Conservation (phyloP, 2,113 vertebrate species). For the Saguinus imperator region DNA sequence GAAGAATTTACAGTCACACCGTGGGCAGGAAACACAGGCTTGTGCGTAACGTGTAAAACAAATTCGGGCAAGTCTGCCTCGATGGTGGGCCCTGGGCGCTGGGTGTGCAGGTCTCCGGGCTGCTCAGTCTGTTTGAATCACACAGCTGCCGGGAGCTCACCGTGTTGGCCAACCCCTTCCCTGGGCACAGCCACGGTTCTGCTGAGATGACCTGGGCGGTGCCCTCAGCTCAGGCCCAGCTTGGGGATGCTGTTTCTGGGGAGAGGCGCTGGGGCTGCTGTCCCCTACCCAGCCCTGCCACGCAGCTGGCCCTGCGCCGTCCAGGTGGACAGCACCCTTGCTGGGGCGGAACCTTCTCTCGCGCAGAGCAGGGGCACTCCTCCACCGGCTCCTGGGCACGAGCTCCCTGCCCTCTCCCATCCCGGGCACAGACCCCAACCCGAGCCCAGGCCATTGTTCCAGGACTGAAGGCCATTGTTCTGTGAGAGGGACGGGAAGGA, state of each 20-base stretch:
- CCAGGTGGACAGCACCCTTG: fast-evolving
- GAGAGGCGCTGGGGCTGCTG: background rate
- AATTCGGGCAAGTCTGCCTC: fast-evolving
- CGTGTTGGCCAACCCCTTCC: background rate
- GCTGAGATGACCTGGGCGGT: background rate
- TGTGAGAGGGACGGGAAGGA: too few species aligned
- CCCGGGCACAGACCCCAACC: background rate
- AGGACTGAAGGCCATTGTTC: background rate
- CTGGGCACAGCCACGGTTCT: background rate
- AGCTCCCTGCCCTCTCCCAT: too few species aligned
- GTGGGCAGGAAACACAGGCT: background rate
- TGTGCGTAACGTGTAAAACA: fast-evolving
- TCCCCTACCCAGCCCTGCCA: background rate
- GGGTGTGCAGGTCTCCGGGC: background rate
- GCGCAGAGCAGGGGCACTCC: background rate
- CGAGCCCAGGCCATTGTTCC: background rate
- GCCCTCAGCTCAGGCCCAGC: background rate
- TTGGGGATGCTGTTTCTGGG: background rate
- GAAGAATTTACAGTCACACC: background rate
- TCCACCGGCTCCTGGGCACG: background rate
- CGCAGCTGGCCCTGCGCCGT: too few species aligned
- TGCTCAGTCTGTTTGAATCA: background rate
- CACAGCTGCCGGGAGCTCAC: background rate
- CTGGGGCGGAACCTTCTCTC: background rate
- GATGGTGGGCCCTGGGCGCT: fast-evolving